Percentiles rank a stretch among this genome's conserved stretches.
phyloP scores from a whole-genome alignment of 2,888 invertebrate genomes.

The Drosophila leonis region DNA sequence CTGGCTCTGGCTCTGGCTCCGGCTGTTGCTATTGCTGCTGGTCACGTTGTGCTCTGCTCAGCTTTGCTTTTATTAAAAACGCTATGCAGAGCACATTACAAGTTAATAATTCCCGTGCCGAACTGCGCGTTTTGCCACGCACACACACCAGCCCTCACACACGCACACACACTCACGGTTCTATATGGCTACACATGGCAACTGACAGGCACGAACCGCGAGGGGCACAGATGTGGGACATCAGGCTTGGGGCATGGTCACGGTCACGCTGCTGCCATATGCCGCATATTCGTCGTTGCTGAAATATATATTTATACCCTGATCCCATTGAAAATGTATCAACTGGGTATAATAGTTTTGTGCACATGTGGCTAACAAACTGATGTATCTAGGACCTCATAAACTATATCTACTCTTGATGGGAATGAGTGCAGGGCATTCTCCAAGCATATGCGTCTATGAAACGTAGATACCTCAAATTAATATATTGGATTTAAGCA shows the following conservation, averaged over 20 bases:
- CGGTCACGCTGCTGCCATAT: constrained; percentile 70
- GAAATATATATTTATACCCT: constrained; percentile 60
- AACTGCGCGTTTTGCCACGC: constrained; percentile 44
- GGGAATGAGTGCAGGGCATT: no score
- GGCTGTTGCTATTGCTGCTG: constrained; percentile 43
- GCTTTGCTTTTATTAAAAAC: constrained; percentile 79
- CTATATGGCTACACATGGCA: constrained; percentile 33
- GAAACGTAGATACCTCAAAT: neutral
- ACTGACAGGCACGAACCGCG: constrained; percentile 19
- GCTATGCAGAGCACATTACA: constrained; percentile 82
- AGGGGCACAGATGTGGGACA: neutral
- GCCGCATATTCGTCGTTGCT: constrained; percentile 64
- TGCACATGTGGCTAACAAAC: neutral
- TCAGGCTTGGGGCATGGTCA: constrained; percentile 39
- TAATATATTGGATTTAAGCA: no score
- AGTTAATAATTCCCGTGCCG: constrained; percentile 80
- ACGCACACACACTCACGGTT: constrained; percentile 17
- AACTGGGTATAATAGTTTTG: constrained; percentile 5
- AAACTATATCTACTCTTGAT: neutral
- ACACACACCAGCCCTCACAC: constrained; percentile 19
- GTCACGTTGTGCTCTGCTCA: constrained; percentile 70
- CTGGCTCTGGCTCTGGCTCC: neutral
- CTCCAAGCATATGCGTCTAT: neutral
- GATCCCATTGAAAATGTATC: constrained; percentile 1
- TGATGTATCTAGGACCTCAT: neutral